Evolutionary conservation across 2,113 vertebrate genomes (phyloP).

Genomic region (Dipodomys spectabilis): DNA sequence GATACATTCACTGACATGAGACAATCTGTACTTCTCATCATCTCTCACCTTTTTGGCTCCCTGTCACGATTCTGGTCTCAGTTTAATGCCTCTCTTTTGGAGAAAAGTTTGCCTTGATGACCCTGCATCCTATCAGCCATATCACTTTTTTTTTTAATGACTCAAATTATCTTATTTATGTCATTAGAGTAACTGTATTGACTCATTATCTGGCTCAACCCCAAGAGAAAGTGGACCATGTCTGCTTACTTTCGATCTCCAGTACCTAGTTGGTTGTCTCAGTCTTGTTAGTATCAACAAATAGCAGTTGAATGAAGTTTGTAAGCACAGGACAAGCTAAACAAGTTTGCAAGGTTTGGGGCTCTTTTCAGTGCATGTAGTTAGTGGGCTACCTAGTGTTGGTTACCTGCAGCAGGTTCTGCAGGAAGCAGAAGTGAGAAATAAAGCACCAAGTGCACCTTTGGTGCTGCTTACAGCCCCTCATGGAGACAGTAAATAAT

Average conservation of each 20-base stretch:
- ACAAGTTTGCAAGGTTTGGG: neutral
- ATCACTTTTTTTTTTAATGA: neutral
- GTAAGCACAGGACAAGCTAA: neutral
- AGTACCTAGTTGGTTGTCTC: neutral
- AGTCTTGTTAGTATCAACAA: neutral
- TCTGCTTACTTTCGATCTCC: neutral
- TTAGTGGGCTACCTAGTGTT: neutral
- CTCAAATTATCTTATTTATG: neutral
- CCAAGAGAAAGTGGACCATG: neutral
- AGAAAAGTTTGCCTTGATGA: neutral
- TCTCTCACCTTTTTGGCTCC: neutral
- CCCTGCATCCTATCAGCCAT: no score
- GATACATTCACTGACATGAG: neutral
- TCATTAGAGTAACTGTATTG: neutral
- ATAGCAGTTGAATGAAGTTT: neutral
- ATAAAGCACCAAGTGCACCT: neutral
- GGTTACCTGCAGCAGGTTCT: neutral
- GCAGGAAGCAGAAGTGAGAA: neutral
- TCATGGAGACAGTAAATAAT: neutral
- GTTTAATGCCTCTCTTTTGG: neutral
- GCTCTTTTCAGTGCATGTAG: neutral
- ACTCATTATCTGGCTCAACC: neutral
- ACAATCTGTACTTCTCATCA: neutral
- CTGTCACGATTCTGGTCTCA: neutral
- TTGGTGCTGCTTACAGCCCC: neutral